phyloP scores from a whole-genome alignment of 2,888 invertebrate genomes.

The Danaus chrysippus region DNA sequence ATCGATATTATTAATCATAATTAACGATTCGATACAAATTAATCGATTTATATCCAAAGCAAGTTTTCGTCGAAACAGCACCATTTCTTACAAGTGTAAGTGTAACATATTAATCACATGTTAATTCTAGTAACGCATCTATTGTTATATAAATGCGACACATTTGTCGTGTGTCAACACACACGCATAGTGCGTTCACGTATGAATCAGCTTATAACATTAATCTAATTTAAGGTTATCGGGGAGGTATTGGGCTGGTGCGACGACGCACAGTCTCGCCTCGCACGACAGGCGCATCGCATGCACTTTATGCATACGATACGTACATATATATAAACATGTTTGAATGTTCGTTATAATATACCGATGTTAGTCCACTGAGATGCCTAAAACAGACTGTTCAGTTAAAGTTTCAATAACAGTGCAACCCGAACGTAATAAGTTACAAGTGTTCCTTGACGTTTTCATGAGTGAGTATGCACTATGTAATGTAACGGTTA shows the following conservation, averaged over 20 bases:
- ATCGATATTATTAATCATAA: conserved; percentile 42
- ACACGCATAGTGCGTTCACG: conserved; percentile 54
- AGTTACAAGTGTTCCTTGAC: conserved; percentile 73
- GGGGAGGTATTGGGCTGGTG: conserved; percentile 65
- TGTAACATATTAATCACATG: neutral
- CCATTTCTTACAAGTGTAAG: conserved; percentile 14
- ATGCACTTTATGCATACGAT: conserved; percentile 44
- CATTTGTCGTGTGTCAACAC: conserved; percentile 71
- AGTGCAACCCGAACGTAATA: conserved; percentile 66
- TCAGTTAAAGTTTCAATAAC: conserved; percentile 71
- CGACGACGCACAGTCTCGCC: conserved; percentile 74
- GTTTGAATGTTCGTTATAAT: conserved; percentile 38
- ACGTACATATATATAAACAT: conserved; percentile 14
- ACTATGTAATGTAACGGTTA: no score
- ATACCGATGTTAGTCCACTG: conserved; percentile 58
- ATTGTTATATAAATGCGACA: conserved; percentile 61
- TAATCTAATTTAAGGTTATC: conserved; percentile 78
- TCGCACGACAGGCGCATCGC: conserved; percentile 54
- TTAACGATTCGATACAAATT: conserved; percentile 41
- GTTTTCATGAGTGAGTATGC: conserved; percentile 75
- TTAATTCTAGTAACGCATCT: conserved; percentile 39
- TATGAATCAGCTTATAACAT: conserved; percentile 76
- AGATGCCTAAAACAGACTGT: conserved; percentile 75
- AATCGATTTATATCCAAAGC: conserved; percentile 16
- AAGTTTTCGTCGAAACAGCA: conserved; percentile 13